phyloP scores from a whole-genome alignment of 2,888 invertebrate species.

The Sminthurides aquaticus region DNA sequence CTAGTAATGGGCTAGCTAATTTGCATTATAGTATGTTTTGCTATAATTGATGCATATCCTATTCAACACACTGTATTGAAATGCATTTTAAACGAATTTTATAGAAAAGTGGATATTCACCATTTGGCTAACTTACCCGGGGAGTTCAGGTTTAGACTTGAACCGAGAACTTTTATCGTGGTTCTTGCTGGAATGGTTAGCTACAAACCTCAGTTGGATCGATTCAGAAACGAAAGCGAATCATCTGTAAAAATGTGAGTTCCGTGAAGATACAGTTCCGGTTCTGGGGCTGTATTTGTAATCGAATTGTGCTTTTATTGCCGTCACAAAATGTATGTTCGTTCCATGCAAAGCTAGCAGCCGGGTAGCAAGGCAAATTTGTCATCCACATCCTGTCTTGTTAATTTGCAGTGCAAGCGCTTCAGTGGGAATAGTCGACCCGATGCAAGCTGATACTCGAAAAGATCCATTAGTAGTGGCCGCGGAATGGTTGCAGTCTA shows the following conservation, averaged over 20 bases:
- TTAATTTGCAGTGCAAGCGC: neutral
- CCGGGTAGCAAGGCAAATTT: too few species aligned
- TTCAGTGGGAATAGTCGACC: too few species aligned
- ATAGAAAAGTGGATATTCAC: neutral
- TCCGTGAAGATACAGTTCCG: too few species aligned
- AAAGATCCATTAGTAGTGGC: too few species aligned
- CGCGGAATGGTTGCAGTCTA: neutral
- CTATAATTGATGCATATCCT: neutral
- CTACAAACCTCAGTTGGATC: neutral
- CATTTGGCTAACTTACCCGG: neutral
- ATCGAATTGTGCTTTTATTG: neutral
- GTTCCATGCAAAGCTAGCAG: too few species aligned
- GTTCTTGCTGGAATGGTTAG: slow-evolving; percentile 3
- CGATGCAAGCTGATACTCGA: too few species aligned
- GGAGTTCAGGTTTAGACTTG: neutral
- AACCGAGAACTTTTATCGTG: neutral
- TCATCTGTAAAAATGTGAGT: neutral
- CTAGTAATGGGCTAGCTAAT: neutral
- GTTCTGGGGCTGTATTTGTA: too few species aligned
- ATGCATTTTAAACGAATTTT: too few species aligned
- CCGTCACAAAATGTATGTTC: neutral
- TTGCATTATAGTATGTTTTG: neutral
- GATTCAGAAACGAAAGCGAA: neutral
- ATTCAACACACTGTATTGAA: too few species aligned
- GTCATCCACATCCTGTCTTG: too few species aligned